These are phyloP conservation scores for Spondyliosoma cantharus DNA, from an alignment of 2,797 vertebrate genomes.

Conservation along the genomic window DNA sequence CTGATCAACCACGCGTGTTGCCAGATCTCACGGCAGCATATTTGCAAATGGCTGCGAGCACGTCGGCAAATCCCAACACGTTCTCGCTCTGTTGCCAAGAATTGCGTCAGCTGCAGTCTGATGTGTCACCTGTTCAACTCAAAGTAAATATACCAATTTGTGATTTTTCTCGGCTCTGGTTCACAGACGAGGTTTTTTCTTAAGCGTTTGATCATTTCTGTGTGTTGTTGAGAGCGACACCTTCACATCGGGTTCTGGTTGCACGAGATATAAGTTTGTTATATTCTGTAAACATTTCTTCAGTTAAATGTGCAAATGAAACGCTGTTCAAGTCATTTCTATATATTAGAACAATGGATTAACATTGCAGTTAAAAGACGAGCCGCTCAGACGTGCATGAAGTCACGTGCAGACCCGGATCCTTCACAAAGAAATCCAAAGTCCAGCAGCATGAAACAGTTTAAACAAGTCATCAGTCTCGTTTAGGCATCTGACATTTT, in stretches of 20 bases:
- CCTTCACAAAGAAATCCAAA: too few species aligned
- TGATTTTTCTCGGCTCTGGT: slow-evolving; percentile 7
- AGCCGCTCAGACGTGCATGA: too few species aligned
- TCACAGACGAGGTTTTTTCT: neutral
- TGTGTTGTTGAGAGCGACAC: slow-evolving; percentile 1
- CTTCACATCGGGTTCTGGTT: neutral
- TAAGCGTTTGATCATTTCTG: neutral
- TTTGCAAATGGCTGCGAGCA: slow-evolving; percentile 29
- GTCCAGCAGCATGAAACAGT: too few species aligned
- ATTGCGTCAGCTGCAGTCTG: slow-evolving; percentile 41
- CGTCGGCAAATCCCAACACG: slow-evolving; percentile 14
- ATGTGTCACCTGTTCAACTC: slow-evolving; percentile 45
- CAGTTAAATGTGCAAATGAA: neutral
- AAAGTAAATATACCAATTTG: slow-evolving; percentile 17
- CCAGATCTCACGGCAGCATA: slow-evolving; percentile 36
- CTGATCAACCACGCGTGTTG: slow-evolving; percentile 22
- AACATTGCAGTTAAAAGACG: too few species aligned
- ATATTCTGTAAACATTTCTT: neutral
- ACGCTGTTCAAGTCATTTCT: neutral
- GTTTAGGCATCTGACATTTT: too few species aligned
- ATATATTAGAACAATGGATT: too few species aligned
- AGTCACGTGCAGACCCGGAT: too few species aligned
- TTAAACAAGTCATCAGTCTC: too few species aligned
- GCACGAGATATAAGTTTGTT: neutral
- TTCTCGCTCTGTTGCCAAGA: slow-evolving; percentile 39